Evolutionary conservation across 2,888 invertebrate species (phyloP), one percentile per base, ranked within the genome.

Genomic region (Tetrapedia diversipes): DNA sequence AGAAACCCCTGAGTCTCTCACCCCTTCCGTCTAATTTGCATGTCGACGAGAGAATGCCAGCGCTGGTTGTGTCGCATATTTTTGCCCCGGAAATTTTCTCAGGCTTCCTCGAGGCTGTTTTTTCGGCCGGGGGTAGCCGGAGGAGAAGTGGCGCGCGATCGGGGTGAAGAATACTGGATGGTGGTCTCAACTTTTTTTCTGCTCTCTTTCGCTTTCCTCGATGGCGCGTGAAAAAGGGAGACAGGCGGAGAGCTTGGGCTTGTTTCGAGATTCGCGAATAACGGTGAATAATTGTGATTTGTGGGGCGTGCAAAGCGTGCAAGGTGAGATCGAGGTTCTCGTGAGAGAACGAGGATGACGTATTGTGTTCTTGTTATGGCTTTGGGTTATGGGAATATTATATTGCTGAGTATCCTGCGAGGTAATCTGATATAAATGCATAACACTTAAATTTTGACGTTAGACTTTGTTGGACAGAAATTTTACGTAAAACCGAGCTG

Each of bases 1-100:
- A 47, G 54, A 41, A 54, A 41, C 76, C 51, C 71, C 43, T 1
- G 67, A 80, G 71, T 81, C 87, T 81, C 86, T 85, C 84, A 75
- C 65, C 83, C 84, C 80, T 84, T 82, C 16, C 51, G 47, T 43
- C 57, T 79, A 61, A 88, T 88, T 89, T 89, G 86, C 89, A 88
- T 88, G 86, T 74, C 80, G 77, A 77, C n/a, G 74, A 71, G 71
- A 81, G 81, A 53, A 45, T 19, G 16, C 11, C 16, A 53, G 60
- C 45, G 43, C 24, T 11, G 14, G 7, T 47, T 54, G 19, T 19
- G 34, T 8, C n/a, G 29, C 45, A 59, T 66, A 51, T 66, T 66
- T 39, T 29, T 16, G 37, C 29, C n/a, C 22, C 11, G 14, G 57
- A 37, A 53, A 66, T 10, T 77, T 79, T 69, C 75, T 79, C 74